Base-by-base conservation (phyloP, 2,797 vertebrate genomes). In the Trematomus bernacchii region DNA sequence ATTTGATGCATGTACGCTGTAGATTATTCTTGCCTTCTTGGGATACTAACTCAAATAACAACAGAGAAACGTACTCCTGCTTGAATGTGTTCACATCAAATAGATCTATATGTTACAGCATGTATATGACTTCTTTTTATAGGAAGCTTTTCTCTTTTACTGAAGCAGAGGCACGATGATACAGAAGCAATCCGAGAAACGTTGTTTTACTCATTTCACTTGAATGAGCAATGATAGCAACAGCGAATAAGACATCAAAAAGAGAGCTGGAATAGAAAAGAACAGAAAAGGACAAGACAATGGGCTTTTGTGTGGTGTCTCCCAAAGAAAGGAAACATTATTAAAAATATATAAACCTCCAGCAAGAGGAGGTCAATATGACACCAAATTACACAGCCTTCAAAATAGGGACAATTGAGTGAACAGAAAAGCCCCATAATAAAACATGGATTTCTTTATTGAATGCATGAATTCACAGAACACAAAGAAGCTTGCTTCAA, bases 161-260 rank as follows among this genome's bases (percentile, higher is more conserved):
- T 6, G 3, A 51, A 52, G 18, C 40, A 19, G 16, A 8, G 46
- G 33, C 64, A 44, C 7, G 19, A 48, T 72, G 50, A 70, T 50
- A 47, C 10, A 5, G 23, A 79, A 66, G 51, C n/a, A 37, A 19
- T 59, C 10, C 4, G 12, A 50, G 42, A 57, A 58, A 9, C 33
- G 30, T 7, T 40, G 23, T 14, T 46, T 33, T 55, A n/a, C 10
- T 47, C 27, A 71, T 75, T 68, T 64, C 13, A 37, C 30, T 59
- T 48, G n/a, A 66, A 23, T 64, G 53, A 72, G 44, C 63, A 14
- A 11, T 44, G 13, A 79, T 82, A 55, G 54, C 67, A 70, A 66
- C 23, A 11, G 2, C 3, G n/a, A 63, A 54, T 44, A 69, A 21
- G 14, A 66, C 11, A 50, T 59, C 3, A 66, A 51, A 44, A 61